These are phyloP conservation scores for Flabesymbios commensalis DNA, from an alignment of 2,888 invertebrate genomes.

Conservation along the genomic window DNA sequence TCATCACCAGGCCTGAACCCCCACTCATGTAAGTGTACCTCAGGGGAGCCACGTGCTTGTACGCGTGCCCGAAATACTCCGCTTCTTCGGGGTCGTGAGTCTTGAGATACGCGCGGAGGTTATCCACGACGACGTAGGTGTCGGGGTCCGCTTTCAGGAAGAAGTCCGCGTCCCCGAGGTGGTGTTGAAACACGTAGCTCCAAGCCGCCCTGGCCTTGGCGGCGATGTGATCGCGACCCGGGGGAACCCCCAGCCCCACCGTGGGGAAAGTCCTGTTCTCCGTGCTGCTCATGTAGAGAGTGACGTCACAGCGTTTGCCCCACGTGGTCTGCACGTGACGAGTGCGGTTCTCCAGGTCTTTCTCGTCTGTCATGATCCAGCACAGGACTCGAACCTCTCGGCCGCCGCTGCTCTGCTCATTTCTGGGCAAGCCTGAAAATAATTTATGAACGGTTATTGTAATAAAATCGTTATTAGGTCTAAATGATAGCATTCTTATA, in stretches of 20 bases:
- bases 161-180: constrained; percentile 21
- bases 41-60: background rate
- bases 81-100: background rate
- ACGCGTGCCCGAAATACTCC: constrained; percentile 10
- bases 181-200: constrained; percentile 23
- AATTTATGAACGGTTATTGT: too few species aligned
- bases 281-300: constrained; percentile 30
- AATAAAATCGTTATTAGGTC: too few species aligned
- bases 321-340: constrained; percentile 28
- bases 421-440: too few species aligned
- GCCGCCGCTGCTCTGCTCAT: too few species aligned
- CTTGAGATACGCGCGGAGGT: constrained; percentile 16
- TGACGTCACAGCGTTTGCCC: constrained; percentile 28
- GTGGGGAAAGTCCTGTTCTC: constrained; percentile 24
- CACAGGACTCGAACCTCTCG: constrained; percentile 19
- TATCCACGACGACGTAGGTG: constrained; percentile 26
- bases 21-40: constrained; percentile 4
- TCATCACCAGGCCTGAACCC: constrained; percentile 16
- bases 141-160: constrained; percentile 34
- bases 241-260: constrained; percentile 21
- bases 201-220: constrained; percentile 32
- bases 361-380: constrained; percentile 28
- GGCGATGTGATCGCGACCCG: constrained; percentile 28
- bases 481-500: too few species aligned
- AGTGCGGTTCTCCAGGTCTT: constrained; percentile 13